Evolutionary conservation across 92 coral and sea anemone genomes (phyloP).

Genomic region (Actinostola sp.): DNA sequence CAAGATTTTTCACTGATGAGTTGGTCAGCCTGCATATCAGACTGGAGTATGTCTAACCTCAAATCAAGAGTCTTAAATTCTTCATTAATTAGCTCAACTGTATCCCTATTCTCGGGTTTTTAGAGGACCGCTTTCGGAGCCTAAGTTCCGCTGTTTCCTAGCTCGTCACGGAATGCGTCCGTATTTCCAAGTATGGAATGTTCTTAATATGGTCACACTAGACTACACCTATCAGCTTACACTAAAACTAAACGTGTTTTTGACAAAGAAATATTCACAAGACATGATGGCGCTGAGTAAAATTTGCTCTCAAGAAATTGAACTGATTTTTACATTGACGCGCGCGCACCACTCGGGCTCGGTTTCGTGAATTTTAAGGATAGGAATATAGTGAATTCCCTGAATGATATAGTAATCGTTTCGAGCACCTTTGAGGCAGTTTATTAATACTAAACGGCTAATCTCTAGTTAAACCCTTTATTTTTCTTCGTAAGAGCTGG

Average conservation of each 20-base stretch:
- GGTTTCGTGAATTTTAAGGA: neutral
- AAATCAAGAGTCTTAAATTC: neutral
- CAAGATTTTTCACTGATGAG: too few species aligned
- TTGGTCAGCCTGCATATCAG: neutral
- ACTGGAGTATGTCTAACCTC: neutral
- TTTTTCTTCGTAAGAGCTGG: neutral
- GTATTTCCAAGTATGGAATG: constrained; percentile 26
- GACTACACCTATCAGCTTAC: constrained; percentile 21
- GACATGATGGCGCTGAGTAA: constrained; percentile 25
- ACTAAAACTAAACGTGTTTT: constrained; percentile 12
- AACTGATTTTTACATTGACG: too few species aligned
- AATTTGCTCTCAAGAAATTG: neutral
- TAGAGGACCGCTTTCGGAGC: too few species aligned
- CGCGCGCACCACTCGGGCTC: constrained; percentile 1
- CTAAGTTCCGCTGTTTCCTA: neutral
- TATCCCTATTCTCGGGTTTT: neutral
- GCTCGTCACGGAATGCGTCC: neutral
- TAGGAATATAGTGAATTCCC: neutral
- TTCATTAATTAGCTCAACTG: neutral
- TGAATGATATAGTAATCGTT: constrained; percentile 2
- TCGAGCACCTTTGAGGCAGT: neutral
- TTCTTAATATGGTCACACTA: constrained; percentile 1
- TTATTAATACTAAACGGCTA: constrained; percentile 10
- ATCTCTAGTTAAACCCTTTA: constrained; percentile 17
- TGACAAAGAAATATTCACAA: constrained; percentile 12